Evolutionary conservation across 2,797 vertebrate genomes (phyloP).

Genomic region (Moxostoma hubbsi): DNA sequence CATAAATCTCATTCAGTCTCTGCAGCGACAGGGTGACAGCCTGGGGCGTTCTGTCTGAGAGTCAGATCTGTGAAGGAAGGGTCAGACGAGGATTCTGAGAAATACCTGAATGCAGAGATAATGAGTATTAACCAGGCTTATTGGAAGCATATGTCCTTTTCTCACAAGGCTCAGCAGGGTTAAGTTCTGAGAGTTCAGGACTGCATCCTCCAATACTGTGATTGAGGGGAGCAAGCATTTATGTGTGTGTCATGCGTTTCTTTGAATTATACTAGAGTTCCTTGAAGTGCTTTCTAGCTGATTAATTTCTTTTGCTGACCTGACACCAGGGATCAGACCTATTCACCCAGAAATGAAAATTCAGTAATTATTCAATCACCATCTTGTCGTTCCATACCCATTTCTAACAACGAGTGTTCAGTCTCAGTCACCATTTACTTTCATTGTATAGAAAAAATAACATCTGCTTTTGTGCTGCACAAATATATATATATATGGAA

Average conservation of each 20-base stretch:
- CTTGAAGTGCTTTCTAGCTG: conserved; percentile 13
- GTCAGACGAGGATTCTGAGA: conserved; percentile 44
- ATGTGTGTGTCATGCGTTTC: background rate
- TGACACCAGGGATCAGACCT: background rate
- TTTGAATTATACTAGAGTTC: conserved; percentile 44
- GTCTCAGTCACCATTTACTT: too few relatives aligned
- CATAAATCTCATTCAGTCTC: background rate
- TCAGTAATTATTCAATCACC: too few relatives aligned
- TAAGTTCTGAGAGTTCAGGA: conserved; percentile 31
- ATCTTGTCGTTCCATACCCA: too few relatives aligned
- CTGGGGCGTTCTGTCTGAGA: conserved; percentile 13
- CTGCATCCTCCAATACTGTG: conserved; percentile 10
- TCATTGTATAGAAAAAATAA: too few relatives aligned
- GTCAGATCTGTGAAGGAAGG: background rate
- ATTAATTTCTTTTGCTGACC: background rate
- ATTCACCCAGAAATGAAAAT: background rate
- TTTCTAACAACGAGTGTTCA: too few relatives aligned
- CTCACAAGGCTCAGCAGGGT: conserved; percentile 34
- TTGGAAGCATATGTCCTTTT: conserved; percentile 53
- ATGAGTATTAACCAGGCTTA: conserved; percentile 45
- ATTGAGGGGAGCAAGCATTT: background rate
- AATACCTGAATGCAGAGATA: conserved; percentile 42
- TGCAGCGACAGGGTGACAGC: background rate
- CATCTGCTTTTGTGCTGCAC: too few relatives aligned
- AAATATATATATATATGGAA: too few relatives aligned